Conservation (phyloP, 2,113 vertebrate genomes). For the Trogon surrucura region DNA sequence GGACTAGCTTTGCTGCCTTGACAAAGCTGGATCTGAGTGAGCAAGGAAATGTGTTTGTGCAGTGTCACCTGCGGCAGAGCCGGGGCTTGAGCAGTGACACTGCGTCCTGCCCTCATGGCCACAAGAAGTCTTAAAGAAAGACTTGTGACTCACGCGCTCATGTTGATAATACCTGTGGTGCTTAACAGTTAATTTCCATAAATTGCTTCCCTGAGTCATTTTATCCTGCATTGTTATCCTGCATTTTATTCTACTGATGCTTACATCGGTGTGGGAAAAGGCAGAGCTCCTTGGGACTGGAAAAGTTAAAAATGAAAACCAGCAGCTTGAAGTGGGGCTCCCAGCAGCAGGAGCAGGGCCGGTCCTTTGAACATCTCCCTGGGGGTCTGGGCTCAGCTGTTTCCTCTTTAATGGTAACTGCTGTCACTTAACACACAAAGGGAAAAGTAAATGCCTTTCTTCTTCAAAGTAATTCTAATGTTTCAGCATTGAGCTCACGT, state of each 20-base stretch:
- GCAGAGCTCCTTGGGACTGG: not conserved
- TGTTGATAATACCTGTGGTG: not conserved
- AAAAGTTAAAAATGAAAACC: not conserved
- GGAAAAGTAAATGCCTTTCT: constrained; percentile 53
- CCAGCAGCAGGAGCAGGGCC: not conserved
- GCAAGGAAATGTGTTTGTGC: not conserved
- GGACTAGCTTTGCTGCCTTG: not conserved
- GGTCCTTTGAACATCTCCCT: not conserved
- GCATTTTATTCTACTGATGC: not conserved
- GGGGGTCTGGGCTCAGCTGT: not conserved
- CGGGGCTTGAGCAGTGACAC: rapidly evolving
- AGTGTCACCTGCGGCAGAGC: not conserved
- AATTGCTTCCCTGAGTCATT: not conserved
- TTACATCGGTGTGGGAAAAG: not conserved
- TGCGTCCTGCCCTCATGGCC: not conserved
- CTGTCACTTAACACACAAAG: not conserved
- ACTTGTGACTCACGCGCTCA: not conserved
- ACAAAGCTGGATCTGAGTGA: not conserved
- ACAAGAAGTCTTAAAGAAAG: not conserved
- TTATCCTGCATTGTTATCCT: not conserved
- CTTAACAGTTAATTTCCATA: not conserved
- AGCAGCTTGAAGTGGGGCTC: not conserved
- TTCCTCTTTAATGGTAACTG: constrained; percentile 2
- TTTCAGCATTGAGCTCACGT: constrained; percentile 4
- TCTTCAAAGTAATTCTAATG: constrained; percentile 5